These are phyloP conservation scores for Conger conger DNA, from an alignment of 2,113 vertebrate genomes.

Conservation along the genomic window DNA sequence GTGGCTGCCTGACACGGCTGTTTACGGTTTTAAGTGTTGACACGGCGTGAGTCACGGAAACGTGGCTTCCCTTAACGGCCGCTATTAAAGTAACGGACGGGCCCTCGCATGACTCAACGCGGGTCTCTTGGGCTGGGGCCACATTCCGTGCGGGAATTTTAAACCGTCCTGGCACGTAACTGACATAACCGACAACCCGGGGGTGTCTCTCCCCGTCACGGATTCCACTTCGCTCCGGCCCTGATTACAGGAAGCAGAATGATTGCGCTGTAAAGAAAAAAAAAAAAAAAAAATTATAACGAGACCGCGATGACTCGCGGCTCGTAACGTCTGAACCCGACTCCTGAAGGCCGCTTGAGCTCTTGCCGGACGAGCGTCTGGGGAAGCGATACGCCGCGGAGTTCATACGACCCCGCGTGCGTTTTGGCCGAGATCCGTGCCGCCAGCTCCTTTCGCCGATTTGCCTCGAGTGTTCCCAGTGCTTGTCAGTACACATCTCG, in stretches of 20 bases:
- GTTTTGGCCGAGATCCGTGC: not conserved
- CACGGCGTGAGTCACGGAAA: not conserved
- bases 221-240: not conserved
- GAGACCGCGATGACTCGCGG: not conserved
- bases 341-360: not conserved
- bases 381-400: not conserved
- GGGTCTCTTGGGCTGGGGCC: not conserved
- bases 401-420: not conserved
- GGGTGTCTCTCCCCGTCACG: not conserved
- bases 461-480: not conserved
- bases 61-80: not conserved
- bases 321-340: not conserved
- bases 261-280: not conserved
- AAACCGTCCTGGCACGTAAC: not conserved
- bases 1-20: not conserved
- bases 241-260: not conserved
- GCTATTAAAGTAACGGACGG: not conserved
- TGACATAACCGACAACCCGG: not conserved
- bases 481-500: not conserved
- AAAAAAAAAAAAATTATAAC: not conserved
- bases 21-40: not conserved
- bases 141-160: not conserved
- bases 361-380: not conserved
- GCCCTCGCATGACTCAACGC: not conserved
- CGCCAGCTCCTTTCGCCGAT: not conserved